phyloP scores from a whole-genome alignment of 2,113 vertebrate species.

The Mesoclemmys tuberculata region DNA sequence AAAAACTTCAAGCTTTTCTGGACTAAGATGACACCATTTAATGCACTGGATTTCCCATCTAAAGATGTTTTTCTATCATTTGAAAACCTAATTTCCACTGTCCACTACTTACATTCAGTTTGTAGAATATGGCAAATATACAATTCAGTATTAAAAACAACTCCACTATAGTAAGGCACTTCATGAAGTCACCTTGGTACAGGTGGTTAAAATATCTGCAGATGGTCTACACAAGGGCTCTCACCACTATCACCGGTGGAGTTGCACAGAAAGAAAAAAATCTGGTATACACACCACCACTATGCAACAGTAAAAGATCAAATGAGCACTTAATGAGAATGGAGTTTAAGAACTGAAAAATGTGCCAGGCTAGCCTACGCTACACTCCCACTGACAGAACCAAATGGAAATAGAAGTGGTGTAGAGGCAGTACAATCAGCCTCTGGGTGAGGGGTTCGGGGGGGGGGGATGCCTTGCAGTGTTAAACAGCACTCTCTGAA shows the following conservation, averaged over 20 bases:
- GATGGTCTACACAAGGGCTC: neutral
- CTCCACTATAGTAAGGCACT: constrained; percentile 36
- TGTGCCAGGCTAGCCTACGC: neutral
- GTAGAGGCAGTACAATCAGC: neutral
- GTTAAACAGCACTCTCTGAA: constrained; percentile 54
- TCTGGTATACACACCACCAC: rapidly evolving
- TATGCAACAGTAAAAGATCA: constrained; percentile 32
- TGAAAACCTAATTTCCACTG: constrained; percentile 37
- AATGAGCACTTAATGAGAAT: neutral
- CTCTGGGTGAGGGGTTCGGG: neutral
- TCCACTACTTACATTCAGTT: constrained; percentile 36
- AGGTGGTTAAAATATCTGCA: constrained; percentile 51
- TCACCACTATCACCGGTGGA: neutral
- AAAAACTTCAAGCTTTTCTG: neutral
- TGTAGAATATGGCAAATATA: constrained; percentile 51
- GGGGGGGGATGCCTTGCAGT: constrained; percentile 44
- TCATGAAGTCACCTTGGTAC: constrained; percentile 33
- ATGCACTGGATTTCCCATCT: neutral
- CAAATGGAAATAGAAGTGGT: constrained; percentile 1
- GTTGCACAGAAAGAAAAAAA: neutral
- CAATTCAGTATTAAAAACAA: constrained; percentile 40
- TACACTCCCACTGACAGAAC: neutral
- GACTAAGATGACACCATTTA: rapidly evolving
- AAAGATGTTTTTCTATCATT: neutral
- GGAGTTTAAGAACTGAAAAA: neutral